Conservation (phyloP, 1,140 invertebrate species). For the Phocides pigmalion region DNA sequence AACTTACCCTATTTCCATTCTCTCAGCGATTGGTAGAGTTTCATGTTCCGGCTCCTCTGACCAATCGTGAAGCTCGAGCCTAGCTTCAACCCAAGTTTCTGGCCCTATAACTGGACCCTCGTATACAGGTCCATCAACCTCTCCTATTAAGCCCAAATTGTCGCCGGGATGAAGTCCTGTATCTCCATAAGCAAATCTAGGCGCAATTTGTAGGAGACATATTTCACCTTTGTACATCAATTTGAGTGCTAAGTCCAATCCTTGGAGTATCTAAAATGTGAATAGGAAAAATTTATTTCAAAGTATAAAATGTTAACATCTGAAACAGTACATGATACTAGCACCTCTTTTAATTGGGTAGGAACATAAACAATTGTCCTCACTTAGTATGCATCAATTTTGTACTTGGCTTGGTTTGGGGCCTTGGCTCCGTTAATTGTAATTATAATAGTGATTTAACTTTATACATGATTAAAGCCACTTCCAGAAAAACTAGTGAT, state of each 20-base stretch:
- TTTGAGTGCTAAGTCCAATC: constrained; percentile 91
- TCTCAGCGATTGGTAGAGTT: constrained; percentile 68
- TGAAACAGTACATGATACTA: neutral
- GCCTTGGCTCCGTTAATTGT: no score
- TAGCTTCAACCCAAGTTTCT: constrained; percentile 66
- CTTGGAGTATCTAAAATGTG: constrained; percentile 86
- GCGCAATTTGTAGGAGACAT: constrained; percentile 87
- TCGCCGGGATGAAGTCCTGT: constrained; percentile 88
- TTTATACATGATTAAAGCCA: no score
- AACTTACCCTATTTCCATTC: constrained; percentile 76
- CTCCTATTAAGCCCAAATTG: constrained; percentile 86
- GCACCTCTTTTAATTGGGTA: no score
- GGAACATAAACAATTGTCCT: no score
- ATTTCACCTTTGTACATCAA: constrained; percentile 93
- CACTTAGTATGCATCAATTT: no score
- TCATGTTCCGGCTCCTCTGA: constrained; percentile 75
- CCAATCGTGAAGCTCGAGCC: constrained; percentile 73
- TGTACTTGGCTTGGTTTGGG: no score
- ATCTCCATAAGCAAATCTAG: constrained; percentile 91
- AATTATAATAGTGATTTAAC: no score
- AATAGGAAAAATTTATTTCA: neutral
- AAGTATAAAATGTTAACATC: neutral
- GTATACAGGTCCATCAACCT: constrained; percentile 86
- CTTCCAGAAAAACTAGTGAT: no score
- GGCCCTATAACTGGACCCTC: constrained; percentile 58